A percentile compares a stretch with the other conserved stretches of the same genome.
These are phyloP conservation scores for Eulemur mongoz DNA, from an alignment of 2,797 vertebrate genomes.

Conservation along the genomic window DNA sequence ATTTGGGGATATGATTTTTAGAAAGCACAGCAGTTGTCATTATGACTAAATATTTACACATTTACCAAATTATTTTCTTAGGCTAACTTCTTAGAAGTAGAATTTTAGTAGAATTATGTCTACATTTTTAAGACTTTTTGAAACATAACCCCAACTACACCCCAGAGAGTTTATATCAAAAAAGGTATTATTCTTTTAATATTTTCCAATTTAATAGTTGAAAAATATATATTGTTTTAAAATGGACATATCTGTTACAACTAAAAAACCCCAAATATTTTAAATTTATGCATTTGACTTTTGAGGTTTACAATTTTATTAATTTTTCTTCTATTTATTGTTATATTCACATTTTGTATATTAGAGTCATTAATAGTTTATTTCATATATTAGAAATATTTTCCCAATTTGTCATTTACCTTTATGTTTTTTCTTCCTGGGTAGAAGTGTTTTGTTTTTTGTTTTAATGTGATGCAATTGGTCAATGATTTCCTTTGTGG, in stretches of 20 bases:
- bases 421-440: not conserved
- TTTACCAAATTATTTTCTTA: constrained; percentile 22
- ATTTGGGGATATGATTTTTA: not conserved
- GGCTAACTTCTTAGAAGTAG: not conserved
- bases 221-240: not conserved
- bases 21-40: not conserved
- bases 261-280: not conserved
- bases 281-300: not conserved
- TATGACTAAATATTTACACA: not conserved
- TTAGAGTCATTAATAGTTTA: not conserved
- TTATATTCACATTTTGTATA: not conserved
- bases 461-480: not conserved
- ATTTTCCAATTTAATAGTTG: not conserved
- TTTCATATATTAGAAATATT: not conserved
- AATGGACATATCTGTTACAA: not conserved
- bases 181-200: not conserved
- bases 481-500: not conserved
- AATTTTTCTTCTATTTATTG: constrained; percentile 1
- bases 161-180: not conserved
- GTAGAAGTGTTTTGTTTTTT: not conserved
- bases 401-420: not conserved
- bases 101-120: not conserved
- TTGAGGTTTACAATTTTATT: not conserved
- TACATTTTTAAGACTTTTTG: not conserved
- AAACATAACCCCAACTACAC: not conserved